Percentiles rank a stretch among this genome's conserved stretches.
phyloP scores from a whole-genome alignment of 2,113 vertebrate species.

The Scalopus aquaticus region DNA sequence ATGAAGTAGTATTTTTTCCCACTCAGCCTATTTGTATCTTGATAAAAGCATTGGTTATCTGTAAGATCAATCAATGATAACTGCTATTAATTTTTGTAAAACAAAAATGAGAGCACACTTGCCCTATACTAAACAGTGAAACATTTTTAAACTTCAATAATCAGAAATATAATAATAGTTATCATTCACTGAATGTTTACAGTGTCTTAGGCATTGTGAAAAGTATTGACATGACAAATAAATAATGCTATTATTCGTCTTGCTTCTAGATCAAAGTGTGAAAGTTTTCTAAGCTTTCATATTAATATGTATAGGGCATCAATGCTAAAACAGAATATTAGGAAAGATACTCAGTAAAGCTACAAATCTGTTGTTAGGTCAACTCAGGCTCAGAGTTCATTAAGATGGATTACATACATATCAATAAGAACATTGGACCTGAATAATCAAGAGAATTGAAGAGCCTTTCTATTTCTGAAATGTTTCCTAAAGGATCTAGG shows the following conservation, averaged over 20 bases:
- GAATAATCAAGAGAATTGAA: conserved; percentile 4
- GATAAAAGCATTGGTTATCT: neutral
- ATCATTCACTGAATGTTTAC: neutral
- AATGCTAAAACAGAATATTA: neutral
- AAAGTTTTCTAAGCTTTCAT: conserved; percentile 17
- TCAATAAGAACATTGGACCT: neutral
- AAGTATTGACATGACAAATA: neutral
- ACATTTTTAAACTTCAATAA: neutral
- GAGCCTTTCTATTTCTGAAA: neutral
- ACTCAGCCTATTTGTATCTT: neutral
- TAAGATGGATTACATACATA: neutral
- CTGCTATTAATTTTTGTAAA: neutral
- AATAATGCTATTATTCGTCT: neutral
- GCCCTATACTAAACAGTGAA: neutral
- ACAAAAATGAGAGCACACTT: neutral
- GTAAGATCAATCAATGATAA: neutral
- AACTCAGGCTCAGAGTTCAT: neutral
- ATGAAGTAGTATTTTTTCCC: neutral
- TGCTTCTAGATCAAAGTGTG: conserved; percentile 12
- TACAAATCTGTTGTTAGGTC: neutral
- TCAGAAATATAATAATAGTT: neutral
- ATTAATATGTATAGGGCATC: neutral
- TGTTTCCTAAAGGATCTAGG: neutral
- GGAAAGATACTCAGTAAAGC: neutral
- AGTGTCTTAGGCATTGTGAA: neutral